Evolutionary conservation across 2,113 vertebrate species (phyloP), one percentile per base, ranked within the genome.

Genomic region (Acanthochromis polyacanthus): DNA sequence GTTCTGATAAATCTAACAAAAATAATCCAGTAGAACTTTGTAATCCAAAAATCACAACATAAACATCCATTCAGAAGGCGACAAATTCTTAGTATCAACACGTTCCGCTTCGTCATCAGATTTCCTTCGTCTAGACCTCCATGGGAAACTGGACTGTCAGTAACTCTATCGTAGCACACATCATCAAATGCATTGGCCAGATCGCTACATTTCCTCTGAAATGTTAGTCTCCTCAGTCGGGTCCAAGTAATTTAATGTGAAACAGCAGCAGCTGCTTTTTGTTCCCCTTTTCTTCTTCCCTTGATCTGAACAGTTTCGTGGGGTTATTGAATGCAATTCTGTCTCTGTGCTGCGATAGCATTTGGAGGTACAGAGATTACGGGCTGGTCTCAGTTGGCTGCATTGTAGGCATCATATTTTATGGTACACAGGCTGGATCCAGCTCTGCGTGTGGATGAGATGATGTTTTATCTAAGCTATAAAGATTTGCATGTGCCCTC

Each of bases 231-330:
- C 68, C 58, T 50, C 65, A 38, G 73, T 9, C 10, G 25, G 1
- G 57, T 70, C 65, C 59, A 72, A 23, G 45, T 48, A 20, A 74
- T 83, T 69, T 67, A 83, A 89, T 86, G 38, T 88, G 55, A 91
- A 86, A 75, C 78, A 78, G 80, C 85, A 73, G 83, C 73, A 74
- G 84, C 84, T 85, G 86, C 63, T 76, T 74, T 83, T 77, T 28
- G 62, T 84, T 78, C 78, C 67, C 56, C 19, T 52, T 36, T 62
- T 25, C 59, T 22, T 48, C 53, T 58, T 71, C 75, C 23, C 46
- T 9, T 19, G 43, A 79, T 57, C 59, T 64, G 32, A 78, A 76
- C 71, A 64, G 28, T 62, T 77, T 60, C 55, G 43, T 52, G 60
- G 38, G 10, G 25, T 32, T 69, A 70, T 46, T 52, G 68, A 66